Conservation (phyloP, 1,140 invertebrate species). For the Chionoecetes opilio region DNA sequence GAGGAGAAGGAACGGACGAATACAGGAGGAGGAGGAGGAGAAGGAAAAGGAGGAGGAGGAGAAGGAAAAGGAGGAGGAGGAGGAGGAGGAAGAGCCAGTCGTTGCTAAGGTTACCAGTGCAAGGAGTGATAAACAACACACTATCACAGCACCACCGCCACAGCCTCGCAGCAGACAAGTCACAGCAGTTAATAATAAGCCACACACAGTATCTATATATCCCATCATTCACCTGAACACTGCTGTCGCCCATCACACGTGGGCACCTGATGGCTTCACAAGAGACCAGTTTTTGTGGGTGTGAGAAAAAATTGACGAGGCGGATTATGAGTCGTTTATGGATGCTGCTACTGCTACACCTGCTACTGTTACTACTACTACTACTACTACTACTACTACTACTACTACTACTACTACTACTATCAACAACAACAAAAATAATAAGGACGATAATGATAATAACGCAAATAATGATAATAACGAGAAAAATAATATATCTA, state of each 20-base stretch:
- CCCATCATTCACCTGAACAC: background rate
- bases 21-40: background rate
- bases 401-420: no score
- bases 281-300: background rate
- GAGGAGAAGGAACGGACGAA: background rate
- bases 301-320: background rate
- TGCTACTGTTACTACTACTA: no score
- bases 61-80: background rate
- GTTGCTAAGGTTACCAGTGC: background rate
- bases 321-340: background rate
- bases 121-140: background rate
- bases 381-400: no score
- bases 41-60: background rate
- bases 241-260: background rate
- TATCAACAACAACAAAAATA: no score
- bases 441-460: no score
- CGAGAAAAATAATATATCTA: no score
- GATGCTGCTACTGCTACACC: no score
- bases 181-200: no score
- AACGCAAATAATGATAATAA: no score
- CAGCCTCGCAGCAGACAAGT: no score
- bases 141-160: background rate
- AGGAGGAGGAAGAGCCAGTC: background rate
- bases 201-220: no score
- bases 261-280: background rate